A percentile compares a stretch with the other conserved stretches of the same genome.
Conservation (phyloP, 2,888 invertebrate species). For the Cacoxenus indagator region DNA sequence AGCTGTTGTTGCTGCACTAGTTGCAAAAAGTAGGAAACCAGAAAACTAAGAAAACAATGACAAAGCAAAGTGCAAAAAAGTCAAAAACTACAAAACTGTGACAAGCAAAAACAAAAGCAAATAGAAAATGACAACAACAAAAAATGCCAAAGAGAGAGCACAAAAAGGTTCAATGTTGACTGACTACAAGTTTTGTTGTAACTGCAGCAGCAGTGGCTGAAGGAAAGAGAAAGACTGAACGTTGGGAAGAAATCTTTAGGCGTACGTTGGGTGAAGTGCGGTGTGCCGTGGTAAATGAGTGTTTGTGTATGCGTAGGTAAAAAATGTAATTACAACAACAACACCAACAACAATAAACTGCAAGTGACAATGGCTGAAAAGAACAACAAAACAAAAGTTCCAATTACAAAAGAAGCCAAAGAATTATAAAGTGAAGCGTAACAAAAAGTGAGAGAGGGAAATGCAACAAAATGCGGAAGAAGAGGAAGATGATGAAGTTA, state of each 20-base stretch:
- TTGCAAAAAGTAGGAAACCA: background rate
- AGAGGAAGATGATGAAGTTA: slow-evolving; percentile 38
- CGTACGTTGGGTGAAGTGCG: background rate
- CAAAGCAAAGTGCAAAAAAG: background rate
- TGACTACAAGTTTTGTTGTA: background rate
- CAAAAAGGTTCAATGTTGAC: slow-evolving; percentile 13
- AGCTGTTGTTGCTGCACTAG: background rate
- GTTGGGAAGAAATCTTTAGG: background rate
- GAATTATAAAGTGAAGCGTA: slow-evolving; percentile 12
- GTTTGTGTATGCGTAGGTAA: slow-evolving; percentile 4
- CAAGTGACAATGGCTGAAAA: slow-evolving; percentile 9
- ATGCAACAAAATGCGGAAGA: slow-evolving; percentile 20
- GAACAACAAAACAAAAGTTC: slow-evolving; percentile 41
- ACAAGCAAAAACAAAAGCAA: background rate
- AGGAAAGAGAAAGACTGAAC: background rate
- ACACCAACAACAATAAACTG: slow-evolving; percentile 13
- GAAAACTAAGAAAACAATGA: background rate
- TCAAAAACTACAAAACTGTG: slow-evolving; percentile 5
- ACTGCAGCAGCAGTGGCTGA: background rate
- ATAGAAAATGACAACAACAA: background rate
- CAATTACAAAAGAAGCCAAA: slow-evolving; percentile 48
- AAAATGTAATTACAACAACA: slow-evolving; percentile 18
- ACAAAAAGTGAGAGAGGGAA: slow-evolving; percentile 27
- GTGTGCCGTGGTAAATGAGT: background rate
- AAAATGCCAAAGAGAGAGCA: background rate